Base-by-base conservation (phyloP, 2,888 invertebrate species). In the Crossocerus cetratus region DNA sequence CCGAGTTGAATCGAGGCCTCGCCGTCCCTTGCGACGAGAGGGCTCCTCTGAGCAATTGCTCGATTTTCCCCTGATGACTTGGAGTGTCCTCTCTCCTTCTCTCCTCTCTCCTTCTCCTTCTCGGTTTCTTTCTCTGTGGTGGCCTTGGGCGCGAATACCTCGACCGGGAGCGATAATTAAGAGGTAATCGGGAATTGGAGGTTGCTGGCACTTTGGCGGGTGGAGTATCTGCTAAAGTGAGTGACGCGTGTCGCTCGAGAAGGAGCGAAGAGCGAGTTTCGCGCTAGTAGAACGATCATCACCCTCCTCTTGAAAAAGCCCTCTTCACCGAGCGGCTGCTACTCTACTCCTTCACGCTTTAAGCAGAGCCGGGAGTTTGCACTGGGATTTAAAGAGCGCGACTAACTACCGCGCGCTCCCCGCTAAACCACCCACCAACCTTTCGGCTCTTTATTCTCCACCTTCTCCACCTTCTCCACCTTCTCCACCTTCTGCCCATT, bases 391-490 rank as follows among this genome's bases (percentile, higher is more conserved):
- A 66, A 66, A 66, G 54, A 22, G 56, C 13, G 55, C 13, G 55
- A 21, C 65, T 65, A 59, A 65, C 58, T 65, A 49, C 65, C 23
- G 43, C 43, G n/a, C 18, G n/a, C 20, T n/a, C n/a, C n/a, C 16
- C 44, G 11, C 13, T n/a, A 23, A 11, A 32, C 8, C 32, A 32
- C 1, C 32, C 32, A 32, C 8, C 32, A 32, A 23, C 57, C 57
- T 57, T 32, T 57, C 57, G 64, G 70, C 70, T 68, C 67, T 72
- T 74, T 72, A 57, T 60, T 65, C 61, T 72, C 65, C 66, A 63
- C 32, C 32, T 32, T 32, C 32, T 32, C 5, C 32, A 2, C 23
- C 8, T 8, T 32, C 23, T 2, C 32, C 32, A 32, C 32, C 3
- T 32, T 32, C 3, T 32, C 11, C 32, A 5, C 32, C 11, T 32